Percentiles rank a stretch among this genome's conserved stretches.
These are phyloP conservation scores for Hemistola chrysoprasaria DNA, from an alignment of 2,888 invertebrate genomes.

Conservation along the genomic window DNA sequence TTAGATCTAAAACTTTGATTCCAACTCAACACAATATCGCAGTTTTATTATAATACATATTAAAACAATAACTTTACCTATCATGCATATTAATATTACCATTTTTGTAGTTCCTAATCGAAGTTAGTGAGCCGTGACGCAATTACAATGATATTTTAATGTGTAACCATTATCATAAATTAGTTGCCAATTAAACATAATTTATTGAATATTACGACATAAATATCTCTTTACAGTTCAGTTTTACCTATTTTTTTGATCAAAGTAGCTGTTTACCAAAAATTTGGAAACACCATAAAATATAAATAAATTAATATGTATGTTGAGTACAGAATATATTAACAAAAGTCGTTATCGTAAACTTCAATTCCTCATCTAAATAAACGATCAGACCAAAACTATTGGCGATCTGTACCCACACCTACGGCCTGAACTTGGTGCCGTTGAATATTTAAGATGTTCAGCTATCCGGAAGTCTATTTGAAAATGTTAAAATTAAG, in stretches of 20 bases:
- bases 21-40: no score
- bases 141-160: slow-evolving; percentile 64
- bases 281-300: slow-evolving; percentile 26
- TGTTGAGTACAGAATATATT: slow-evolving; percentile 16
- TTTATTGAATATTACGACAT: slow-evolving; percentile 60
- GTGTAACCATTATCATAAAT: slow-evolving; percentile 68
- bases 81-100: not conserved
- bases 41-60: no score
- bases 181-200: slow-evolving; percentile 63
- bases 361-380: slow-evolving; percentile 14
- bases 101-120: slow-evolving; percentile 23
- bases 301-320: slow-evolving; percentile 27
- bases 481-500: slow-evolving; percentile 5
- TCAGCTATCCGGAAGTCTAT: slow-evolving; percentile 13
- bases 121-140: slow-evolving; percentile 45
- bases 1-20: not conserved
- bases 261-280: slow-evolving; percentile 24
- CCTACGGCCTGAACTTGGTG: slow-evolving; percentile 13
- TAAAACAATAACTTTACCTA: not conserved
- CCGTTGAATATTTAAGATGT: slow-evolving; percentile 13
- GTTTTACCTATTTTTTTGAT: slow-evolving; percentile 31
- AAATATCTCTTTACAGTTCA: slow-evolving; percentile 38
- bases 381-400: slow-evolving; percentile 6
- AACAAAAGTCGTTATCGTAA: slow-evolving; percentile 12
- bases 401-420: slow-evolving; percentile 3